Evolutionary conservation across 2,113 vertebrate genomes (phyloP).

Genomic region (Mus musculus): GRCm39 chrX:50305501-50306000

Average conservation of each 20-base stretch:
- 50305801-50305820: neutral
- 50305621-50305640: neutral
- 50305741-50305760: conserved; percentile 33
- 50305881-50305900: neutral
- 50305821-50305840: neutral
- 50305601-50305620: neutral
- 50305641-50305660: conserved; percentile 31
- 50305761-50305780: neutral
- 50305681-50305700: neutral
- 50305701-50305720: neutral
- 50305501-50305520: neutral
- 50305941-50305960: neutral
- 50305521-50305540: neutral
- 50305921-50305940: conserved; percentile 40
- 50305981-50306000: conserved; percentile 17
- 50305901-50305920: neutral
- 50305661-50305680: neutral
- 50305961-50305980: neutral
- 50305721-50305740: neutral
- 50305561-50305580: neutral
- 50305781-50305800: neutral
- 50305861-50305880: neutral
- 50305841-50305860: neutral
- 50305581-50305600: neutral
- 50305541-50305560: conserved; percentile 4